A percentile compares a stretch with the other conserved stretches of the same genome.
These are phyloP conservation scores for Peromyscus melanophrys DNA, from an alignment of 2,797 vertebrate genomes.

Conservation along the genomic window DNA sequence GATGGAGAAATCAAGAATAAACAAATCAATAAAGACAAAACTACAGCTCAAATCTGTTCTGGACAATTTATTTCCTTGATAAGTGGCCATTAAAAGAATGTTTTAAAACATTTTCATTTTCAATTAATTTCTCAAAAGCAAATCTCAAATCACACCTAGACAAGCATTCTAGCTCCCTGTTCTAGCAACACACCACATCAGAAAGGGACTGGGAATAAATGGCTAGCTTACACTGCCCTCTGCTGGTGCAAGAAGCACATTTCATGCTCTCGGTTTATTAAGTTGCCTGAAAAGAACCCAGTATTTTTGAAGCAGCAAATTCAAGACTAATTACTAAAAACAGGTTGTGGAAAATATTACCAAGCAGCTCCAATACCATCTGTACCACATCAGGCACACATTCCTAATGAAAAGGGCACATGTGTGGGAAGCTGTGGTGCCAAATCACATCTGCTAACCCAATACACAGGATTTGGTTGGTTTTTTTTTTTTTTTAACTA, in stretches of 20 bases:
- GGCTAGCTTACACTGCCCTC: constrained; percentile 89
- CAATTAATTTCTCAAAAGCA: neutral
- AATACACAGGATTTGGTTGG: constrained; percentile 37
- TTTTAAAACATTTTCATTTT: neutral
- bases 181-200: neutral
- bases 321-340: constrained; percentile 74
- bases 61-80: constrained; percentile 52
- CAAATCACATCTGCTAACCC: constrained; percentile 80
- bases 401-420: constrained; percentile 81
- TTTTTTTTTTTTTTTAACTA: neutral
- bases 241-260: constrained; percentile 78
- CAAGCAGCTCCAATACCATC: constrained; percentile 69
- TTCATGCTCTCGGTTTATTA: constrained; percentile 58
- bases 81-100: neutral
- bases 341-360: constrained; percentile 78
- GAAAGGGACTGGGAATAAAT: neutral
- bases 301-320: constrained; percentile 71
- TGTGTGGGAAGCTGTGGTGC: constrained; percentile 66
- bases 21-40: constrained; percentile 3
- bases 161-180: neutral
- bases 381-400: constrained; percentile 78
- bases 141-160: neutral
- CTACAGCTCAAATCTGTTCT: neutral
- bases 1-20: neutral
- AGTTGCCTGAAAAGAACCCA: constrained; percentile 57